phyloP scores from a whole-genome alignment of 2,113 vertebrate species.

The Mugil cephalus region DNA sequence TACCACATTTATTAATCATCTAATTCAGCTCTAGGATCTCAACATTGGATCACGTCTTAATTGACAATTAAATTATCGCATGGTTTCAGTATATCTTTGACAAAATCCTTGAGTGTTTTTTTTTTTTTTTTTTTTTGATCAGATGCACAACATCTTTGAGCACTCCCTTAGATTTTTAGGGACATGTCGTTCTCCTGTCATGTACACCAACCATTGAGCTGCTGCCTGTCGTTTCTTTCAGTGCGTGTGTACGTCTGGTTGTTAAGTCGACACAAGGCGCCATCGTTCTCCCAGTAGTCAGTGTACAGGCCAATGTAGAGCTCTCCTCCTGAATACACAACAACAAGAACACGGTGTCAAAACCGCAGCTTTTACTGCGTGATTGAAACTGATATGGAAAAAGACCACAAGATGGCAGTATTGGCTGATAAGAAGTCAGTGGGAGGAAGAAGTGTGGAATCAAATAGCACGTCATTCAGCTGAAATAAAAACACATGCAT shows the following conservation, averaged over 20 bases:
- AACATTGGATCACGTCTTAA: too few relatives aligned
- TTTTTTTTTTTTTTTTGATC: background rate
- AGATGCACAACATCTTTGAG: background rate
- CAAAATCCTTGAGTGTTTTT: too few relatives aligned
- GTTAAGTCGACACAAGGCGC: slow-evolving; percentile 89
- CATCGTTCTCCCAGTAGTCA: slow-evolving; percentile 96
- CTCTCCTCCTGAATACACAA: slow-evolving; percentile 85
- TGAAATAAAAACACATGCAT: slow-evolving; percentile 21
- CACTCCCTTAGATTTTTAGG: background rate
- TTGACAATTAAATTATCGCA: too few relatives aligned
- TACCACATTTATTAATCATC: background rate
- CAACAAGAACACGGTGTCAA: background rate
- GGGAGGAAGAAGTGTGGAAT: background rate
- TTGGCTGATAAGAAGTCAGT: slow-evolving; percentile 16
- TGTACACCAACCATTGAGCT: slow-evolving; percentile 89
- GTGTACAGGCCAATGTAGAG: slow-evolving; percentile 93
- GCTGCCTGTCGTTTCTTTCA: slow-evolving; percentile 89
- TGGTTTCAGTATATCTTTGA: background rate
- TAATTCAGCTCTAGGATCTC: background rate
- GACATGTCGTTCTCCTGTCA: slow-evolving; percentile 13
- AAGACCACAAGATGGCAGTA: slow-evolving; percentile 72
- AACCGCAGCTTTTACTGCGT: slow-evolving; percentile 30
- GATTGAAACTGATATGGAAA: background rate
- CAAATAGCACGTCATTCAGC: background rate
- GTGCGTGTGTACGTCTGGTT: slow-evolving; percentile 88